A percentile compares a stretch with the other conserved stretches of the same genome.
Conservation (phyloP, 1,140 invertebrate species). For the Bombus confusus region DNA sequence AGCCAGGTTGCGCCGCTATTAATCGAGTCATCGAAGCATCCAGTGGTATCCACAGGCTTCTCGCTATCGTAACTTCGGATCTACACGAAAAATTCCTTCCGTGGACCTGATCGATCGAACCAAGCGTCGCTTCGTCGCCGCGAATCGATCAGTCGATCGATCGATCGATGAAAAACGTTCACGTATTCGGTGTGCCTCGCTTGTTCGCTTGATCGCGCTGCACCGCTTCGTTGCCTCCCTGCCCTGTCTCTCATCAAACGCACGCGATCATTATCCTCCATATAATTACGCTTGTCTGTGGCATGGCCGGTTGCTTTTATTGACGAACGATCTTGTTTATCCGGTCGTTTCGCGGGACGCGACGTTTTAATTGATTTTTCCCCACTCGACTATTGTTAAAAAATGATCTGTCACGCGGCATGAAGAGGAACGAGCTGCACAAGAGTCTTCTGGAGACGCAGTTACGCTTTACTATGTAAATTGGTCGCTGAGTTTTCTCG, state of each 20-base stretch:
- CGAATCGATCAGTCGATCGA: background rate
- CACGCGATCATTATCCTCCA: slow-evolving; percentile 3
- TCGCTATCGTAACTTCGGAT: slow-evolving; percentile 20
- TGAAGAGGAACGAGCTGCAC: background rate
- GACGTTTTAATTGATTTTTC: slow-evolving; percentile 34
- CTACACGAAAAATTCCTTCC: slow-evolving; percentile 21
- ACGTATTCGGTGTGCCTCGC: background rate
- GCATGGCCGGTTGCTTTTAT: background rate
- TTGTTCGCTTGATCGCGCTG: background rate
- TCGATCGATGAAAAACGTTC: background rate
- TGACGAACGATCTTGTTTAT: background rate
- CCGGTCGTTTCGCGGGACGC: background rate
- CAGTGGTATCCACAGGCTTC: background rate
- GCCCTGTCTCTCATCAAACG: slow-evolving; percentile 6
- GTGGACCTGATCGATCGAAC: background rate
- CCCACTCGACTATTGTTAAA: background rate
- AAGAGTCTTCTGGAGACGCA: no score
- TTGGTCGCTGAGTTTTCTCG: background rate
- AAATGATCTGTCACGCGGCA: background rate
- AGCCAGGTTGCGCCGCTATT: background rate
- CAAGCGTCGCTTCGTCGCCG: background rate
- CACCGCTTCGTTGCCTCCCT: background rate
- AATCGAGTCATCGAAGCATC: slow-evolving; percentile 2
- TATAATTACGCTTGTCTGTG: slow-evolving; percentile 25
- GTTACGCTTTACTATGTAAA: background rate